A percentile compares a stretch with the other conserved stretches of the same genome.
Conservation (phyloP, 2,888 invertebrate genomes). For the Netelia melanura region DNA sequence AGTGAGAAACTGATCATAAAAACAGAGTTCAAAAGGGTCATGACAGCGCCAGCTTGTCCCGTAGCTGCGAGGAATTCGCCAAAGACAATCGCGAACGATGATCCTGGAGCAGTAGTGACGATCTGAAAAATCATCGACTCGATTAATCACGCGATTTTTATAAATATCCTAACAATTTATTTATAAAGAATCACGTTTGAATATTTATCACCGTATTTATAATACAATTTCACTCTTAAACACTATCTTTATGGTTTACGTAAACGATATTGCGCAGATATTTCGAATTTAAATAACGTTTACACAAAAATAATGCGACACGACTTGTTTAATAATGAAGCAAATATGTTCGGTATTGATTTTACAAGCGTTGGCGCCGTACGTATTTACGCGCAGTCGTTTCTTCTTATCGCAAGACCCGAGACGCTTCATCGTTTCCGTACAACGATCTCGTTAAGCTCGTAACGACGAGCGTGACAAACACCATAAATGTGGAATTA, state of each 20-base stretch:
- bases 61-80: slow-evolving; percentile 89
- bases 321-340: not conserved
- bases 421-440: slow-evolving; percentile 10
- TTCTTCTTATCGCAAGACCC: slow-evolving; percentile 48
- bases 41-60: slow-evolving; percentile 89
- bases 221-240: too few relatives aligned
- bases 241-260: too few relatives aligned
- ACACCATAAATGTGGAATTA: not conserved
- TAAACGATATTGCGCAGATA: too few relatives aligned
- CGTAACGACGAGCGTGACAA: slow-evolving; percentile 1
- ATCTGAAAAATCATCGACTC: slow-evolving; percentile 85
- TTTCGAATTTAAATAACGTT: too few relatives aligned
- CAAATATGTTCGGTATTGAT: not conserved
- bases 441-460: slow-evolving; percentile 43
- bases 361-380: not conserved
- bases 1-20: slow-evolving; percentile 89
- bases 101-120: slow-evolving; percentile 88
- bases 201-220: too few relatives aligned
- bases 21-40: slow-evolving; percentile 90
- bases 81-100: slow-evolving; percentile 90
- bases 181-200: too few relatives aligned
- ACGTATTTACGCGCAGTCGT: slow-evolving; percentile 14
- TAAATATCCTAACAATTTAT: too few relatives aligned
- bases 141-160: not conserved
- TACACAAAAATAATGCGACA: too few relatives aligned